Evolutionary conservation across 2,113 vertebrate genomes (phyloP).

Genomic region (Oxyruncus cristatus): DNA sequence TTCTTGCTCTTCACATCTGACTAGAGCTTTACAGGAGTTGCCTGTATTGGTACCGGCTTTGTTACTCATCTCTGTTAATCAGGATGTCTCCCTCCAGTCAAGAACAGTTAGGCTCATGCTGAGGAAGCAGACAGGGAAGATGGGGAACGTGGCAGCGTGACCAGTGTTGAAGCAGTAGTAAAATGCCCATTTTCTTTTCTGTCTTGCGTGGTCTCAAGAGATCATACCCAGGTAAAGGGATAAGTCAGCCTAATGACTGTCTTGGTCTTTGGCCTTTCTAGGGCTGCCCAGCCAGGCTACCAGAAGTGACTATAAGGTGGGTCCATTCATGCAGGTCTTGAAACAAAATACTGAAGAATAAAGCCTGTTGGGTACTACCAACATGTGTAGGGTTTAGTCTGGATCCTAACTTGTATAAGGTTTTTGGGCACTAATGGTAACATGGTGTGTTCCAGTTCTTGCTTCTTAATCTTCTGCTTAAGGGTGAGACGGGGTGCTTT

Average conservation of each 20-base stretch:
- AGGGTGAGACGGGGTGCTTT: constrained; percentile 47
- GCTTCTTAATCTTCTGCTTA: constrained; percentile 32
- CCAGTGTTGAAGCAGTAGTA: neutral
- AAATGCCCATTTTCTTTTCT: neutral
- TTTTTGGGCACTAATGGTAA: constrained; percentile 1
- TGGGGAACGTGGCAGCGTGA: neutral
- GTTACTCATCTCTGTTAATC: neutral
- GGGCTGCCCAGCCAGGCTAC: neutral
- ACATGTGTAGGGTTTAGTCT: neutral
- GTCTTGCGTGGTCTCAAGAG: neutral
- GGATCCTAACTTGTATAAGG: neutral
- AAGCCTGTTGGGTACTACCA: neutral
- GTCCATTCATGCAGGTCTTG: neutral
- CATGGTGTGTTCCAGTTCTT: neutral
- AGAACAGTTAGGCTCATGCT: neutral
- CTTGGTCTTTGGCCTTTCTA: neutral
- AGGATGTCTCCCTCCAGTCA: neutral
- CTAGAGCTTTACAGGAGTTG: neutral
- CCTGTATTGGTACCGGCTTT: neutral
- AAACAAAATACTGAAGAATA: neutral
- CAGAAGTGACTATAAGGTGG: neutral
- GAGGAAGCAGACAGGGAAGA: neutral
- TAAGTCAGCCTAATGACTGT: neutral
- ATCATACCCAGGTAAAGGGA: neutral
- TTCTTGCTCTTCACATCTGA: accelerated